Evolutionary conservation across 2,888 invertebrate genomes (phyloP), one percentile per base, ranked within the genome.

Genomic region (Pristionchus japonicus): DNA sequence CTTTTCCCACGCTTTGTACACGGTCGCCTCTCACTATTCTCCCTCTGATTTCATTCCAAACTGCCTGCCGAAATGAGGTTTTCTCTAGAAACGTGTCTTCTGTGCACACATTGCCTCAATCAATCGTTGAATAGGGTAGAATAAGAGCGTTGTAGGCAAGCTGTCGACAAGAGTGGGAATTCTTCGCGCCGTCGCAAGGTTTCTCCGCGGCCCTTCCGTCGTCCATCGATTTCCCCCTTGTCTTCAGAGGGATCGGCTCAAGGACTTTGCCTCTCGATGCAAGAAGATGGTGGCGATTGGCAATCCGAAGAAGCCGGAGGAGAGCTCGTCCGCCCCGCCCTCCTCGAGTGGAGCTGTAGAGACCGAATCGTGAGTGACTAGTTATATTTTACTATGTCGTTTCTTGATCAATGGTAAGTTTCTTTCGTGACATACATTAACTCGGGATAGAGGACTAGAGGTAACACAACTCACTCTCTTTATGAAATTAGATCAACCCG

Each of bases 61-160:
- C 77, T 47, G 43, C 77, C 77, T 77, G 31, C 7, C 77, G n/a
- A 40, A 34, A 77, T 77, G 77, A 77, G 77, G 77, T 77, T 77
- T 74, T 15, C 40, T n/a, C n/a, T 40, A n/a, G 20, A 40, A 67
- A 67, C 34, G 31, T 37, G 7, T n/a, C 77, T 77, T 27, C 77
- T 47, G 27, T 77, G 43, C 43, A 77, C 77, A 77, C 43, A 23
- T 27, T 47, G 70, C 34, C 11, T 13, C 67, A 67, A 67, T 67
- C 67, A 37, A 77, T 77, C n/a, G 77, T 34, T 77, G 27, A 43
- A 40, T 77, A 40, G 57, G 57, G 57, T n/a, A 57, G 57, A 57
- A n/a, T n/a, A 57, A 80, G 17, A 17, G 27, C 13, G 13, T 83
- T 83, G 27, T 34, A 83, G 82, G 23, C 47, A 83, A 34, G 34